Evolutionary conservation across 2,113 vertebrate species (phyloP), one percentile per base, ranked within the genome.

Genomic region (Lanius collurio): DNA sequence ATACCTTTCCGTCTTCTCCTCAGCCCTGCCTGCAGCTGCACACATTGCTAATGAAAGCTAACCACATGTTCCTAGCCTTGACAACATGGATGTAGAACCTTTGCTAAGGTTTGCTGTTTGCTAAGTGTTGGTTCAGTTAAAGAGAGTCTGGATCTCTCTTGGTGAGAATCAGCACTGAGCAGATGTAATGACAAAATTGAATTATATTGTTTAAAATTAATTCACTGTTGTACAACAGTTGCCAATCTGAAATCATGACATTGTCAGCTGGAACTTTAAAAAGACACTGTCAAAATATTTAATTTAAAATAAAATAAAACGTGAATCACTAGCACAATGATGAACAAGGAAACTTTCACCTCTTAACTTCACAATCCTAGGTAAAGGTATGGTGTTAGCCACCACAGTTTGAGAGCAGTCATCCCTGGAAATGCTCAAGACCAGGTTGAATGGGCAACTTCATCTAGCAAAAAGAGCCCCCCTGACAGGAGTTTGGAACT

Each of bases 11-110:
- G 23, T 68, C 65, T 73, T 91, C 86, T 96, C 87, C 70, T 83
- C 52, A 77, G 90, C 83, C 87, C 67, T 65, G 75, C 93, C 74
- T 85, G 71, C 49, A 82, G 69, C 31, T 87, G 89, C 85, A 85
- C 64, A 31, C 89, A 90, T 62, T 76, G 78, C 84, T 88, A 59
- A 67, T 92, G 95, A 95, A 94, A 92, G 92, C 85, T 84, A 76
- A 81, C 47, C n/a, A 63, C 74, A 44, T 81, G 65, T 49, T 88
- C 79, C 46, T 11, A 64, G 76, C 93, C 77, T 78, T 31, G 80
- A 63, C 91, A 82, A 60, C 82, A 52, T 2, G 1, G 5, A 33
- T 5, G 21, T 2, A 55, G 65, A 74, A 76, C 50, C 33, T 80
- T 57, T 31, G 30, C 24, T 2, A 37, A 37, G 37, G 37, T 37